Conservation (phyloP, 1,140 invertebrate species). For the Eufriesea mexicana region DNA sequence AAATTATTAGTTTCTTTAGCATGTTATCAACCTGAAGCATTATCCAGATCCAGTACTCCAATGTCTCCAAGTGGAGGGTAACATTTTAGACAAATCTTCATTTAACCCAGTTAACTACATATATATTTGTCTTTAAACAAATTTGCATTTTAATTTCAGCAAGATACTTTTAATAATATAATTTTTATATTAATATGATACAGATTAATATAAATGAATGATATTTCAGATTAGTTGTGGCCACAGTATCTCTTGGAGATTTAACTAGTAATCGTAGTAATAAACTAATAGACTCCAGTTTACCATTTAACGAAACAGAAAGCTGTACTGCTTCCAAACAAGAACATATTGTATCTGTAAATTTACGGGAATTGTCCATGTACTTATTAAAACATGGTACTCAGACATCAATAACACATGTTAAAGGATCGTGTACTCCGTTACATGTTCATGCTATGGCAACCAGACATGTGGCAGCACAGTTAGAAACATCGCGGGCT, state of each 20-base stretch:
- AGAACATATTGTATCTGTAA: constrained; percentile 93
- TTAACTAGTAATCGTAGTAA: constrained; percentile 77
- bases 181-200: neutral
- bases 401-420: constrained; percentile 78
- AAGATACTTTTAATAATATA: neutral
- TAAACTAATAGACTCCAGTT: constrained; percentile 75
- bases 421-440: constrained; percentile 83
- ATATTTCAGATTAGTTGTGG: constrained; percentile 71
- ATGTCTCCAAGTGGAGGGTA: constrained; percentile 87
- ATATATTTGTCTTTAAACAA: neutral
- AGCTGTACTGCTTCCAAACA: constrained; percentile 93
- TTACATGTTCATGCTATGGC: constrained; percentile 91
- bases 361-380: constrained; percentile 91
- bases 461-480: constrained; percentile 90
- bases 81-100: constrained; percentile 30
- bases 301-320: constrained; percentile 92
- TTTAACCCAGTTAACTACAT: constrained; percentile 9
- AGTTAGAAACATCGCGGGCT: constrained; percentile 89
- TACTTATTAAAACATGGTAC: constrained; percentile 88
- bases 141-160: neutral
- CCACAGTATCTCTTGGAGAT: constrained; percentile 78
- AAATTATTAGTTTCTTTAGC: constrained; percentile 89
- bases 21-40: constrained; percentile 92
- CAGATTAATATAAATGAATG: constrained; percentile 11
- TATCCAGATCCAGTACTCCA: constrained; percentile 91